Evolutionary conservation across 2,113 vertebrate species (phyloP).

Genomic region (Cyanoliseus patagonus): DNA sequence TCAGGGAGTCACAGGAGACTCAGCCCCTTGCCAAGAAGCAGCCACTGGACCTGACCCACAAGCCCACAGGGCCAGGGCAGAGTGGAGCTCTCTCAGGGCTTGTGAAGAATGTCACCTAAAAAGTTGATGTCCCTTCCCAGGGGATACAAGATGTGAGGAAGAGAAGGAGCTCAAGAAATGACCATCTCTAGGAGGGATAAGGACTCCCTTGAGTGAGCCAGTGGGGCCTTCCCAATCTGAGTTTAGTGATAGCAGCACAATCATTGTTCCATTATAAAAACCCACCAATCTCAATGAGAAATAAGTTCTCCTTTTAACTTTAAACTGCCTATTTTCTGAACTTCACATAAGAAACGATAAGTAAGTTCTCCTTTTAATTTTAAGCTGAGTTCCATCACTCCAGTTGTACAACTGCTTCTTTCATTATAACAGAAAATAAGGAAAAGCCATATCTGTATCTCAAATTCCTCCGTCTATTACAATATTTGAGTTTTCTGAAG

Average conservation of each 20-base stretch:
- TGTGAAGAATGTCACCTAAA: background rate
- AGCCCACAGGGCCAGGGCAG: rapidly evolving
- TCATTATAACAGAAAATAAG: background rate
- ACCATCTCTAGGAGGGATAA: rapidly evolving
- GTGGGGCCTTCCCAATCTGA: rapidly evolving
- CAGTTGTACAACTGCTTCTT: background rate
- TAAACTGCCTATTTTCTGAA: background rate
- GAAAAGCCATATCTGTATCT: background rate
- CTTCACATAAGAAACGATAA: background rate
- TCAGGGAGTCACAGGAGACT: rapidly evolving
- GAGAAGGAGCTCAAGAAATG: background rate
- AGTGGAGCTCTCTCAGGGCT: rapidly evolving
- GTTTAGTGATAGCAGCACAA: rapidly evolving
- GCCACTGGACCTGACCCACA: rapidly evolving
- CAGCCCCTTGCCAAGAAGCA: background rate
- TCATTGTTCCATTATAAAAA: background rate
- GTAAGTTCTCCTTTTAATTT: background rate
- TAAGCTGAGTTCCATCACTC: background rate
- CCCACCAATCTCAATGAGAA: background rate
- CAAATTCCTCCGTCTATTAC: background rate
- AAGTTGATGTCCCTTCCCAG: background rate
- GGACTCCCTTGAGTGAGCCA: background rate
- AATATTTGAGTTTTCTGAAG: background rate
- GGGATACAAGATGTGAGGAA: background rate
- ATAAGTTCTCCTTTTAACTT: background rate